Evolutionary conservation across 2,797 vertebrate genomes (phyloP).

Genomic region (Sebastiscus albofasciatus): DNA sequence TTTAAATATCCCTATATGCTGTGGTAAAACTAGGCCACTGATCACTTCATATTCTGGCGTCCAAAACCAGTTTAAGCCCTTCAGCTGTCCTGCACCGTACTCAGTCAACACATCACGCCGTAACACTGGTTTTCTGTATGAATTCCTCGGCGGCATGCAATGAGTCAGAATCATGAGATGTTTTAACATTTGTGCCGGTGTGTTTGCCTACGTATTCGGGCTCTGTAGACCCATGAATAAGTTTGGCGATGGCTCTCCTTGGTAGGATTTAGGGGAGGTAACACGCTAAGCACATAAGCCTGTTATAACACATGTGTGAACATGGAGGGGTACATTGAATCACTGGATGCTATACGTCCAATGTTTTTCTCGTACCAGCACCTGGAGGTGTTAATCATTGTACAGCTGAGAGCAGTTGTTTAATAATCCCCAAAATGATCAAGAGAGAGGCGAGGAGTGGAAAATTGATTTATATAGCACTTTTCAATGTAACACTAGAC

Average conservation of each 20-base stretch:
- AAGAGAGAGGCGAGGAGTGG: neutral
- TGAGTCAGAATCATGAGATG: slow-evolving; percentile 49
- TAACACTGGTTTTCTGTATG: slow-evolving; percentile 38
- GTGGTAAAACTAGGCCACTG: slow-evolving; percentile 9
- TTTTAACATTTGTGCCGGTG: slow-evolving; percentile 19
- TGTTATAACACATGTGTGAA: slow-evolving; percentile 83
- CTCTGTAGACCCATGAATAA: slow-evolving; percentile 48
- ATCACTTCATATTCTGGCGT: slow-evolving; percentile 4
- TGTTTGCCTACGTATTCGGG: slow-evolving; percentile 28
- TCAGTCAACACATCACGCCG: slow-evolving; percentile 15
- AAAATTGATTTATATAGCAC: neutral
- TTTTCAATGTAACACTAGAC: neutral
- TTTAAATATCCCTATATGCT: neutral
- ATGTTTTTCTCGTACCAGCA: slow-evolving; percentile 22
- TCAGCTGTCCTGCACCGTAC: neutral
- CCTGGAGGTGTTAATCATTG: slow-evolving; percentile 23
- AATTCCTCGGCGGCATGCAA: slow-evolving; percentile 42
- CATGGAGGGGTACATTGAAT: slow-evolving; percentile 41
- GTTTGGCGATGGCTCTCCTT: slow-evolving; percentile 69
- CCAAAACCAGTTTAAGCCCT: slow-evolving; percentile 19
- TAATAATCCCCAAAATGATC: neutral
- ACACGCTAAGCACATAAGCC: slow-evolving; percentile 80
- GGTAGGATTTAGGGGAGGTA: slow-evolving; percentile 63
- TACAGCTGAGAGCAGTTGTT: slow-evolving; percentile 5
- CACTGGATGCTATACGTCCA: neutral